phyloP scores from a whole-genome alignment of 2,888 invertebrate genomes.

The Xestia c-nigrum region DNA sequence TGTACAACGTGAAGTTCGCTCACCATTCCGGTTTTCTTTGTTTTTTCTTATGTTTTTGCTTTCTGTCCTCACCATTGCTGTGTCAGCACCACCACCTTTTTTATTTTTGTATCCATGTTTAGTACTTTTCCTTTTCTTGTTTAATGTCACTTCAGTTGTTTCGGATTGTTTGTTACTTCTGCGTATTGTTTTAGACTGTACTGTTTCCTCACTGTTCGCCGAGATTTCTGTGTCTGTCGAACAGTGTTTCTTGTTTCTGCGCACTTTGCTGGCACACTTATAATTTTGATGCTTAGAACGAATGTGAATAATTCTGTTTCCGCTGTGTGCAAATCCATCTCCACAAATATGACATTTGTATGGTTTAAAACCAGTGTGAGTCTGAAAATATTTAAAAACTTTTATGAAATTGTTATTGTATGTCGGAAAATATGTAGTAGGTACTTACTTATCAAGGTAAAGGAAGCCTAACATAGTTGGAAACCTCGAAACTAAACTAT shows the following conservation, averaged over 20 bases:
- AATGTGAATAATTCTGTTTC: slow-evolving; percentile 49
- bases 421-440: neutral
- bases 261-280: slow-evolving; percentile 20
- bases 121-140: neutral
- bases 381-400: slow-evolving; percentile 25
- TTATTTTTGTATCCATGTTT: neutral
- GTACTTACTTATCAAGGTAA: too few species aligned
- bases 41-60: neutral
- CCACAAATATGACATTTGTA: slow-evolving; percentile 53
- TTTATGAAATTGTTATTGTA: neutral
- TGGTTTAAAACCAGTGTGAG: slow-evolving; percentile 49
- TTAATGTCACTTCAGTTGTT: neutral
- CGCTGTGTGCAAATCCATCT: slow-evolving; percentile 47
- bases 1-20: neutral
- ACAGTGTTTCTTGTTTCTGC: neutral
- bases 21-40: neutral
- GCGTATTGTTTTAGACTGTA: neutral
- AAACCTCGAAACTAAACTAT: neutral
- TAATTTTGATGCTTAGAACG: slow-evolving; percentile 45
- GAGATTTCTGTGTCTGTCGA: slow-evolving; percentile 11
- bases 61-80: neutral
- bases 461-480: neutral
- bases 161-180: neutral
- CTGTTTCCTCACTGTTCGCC: neutral
- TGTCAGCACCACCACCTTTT: neutral